Conservation (phyloP, 2,113 vertebrate genomes). For the Salvator merianae region DNA sequence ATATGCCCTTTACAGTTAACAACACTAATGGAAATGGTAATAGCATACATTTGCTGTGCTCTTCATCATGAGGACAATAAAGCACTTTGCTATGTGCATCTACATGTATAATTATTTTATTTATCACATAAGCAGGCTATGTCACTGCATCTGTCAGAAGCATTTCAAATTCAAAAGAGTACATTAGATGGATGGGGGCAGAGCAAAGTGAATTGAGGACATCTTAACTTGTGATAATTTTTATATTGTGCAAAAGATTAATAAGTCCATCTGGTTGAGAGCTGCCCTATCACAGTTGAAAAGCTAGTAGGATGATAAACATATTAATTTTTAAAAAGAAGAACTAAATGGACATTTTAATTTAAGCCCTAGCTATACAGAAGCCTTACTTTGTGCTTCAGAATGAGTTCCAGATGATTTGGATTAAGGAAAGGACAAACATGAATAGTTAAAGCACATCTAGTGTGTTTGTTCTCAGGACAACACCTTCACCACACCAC, state of each 20-base stretch:
- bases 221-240: background rate
- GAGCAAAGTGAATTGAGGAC: background rate
- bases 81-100: background rate
- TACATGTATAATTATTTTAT: background rate
- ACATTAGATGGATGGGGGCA: background rate
- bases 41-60: background rate
- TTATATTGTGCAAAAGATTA: background rate
- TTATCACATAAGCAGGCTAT: background rate
- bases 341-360: background rate
- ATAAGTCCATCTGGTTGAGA: background rate
- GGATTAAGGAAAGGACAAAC: too few relatives aligned
- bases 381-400: too few relatives aligned
- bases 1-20: background rate
- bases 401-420: too few relatives aligned
- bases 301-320: background rate
- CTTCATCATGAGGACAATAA: background rate
- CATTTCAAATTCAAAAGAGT: background rate
- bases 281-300: background rate
- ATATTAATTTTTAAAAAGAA: background rate
- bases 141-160: background rate
- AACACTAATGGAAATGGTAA: slow-evolving; percentile 3
- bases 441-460: too few relatives aligned
- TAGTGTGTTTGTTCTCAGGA: too few relatives aligned
- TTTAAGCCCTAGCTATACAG: background rate
- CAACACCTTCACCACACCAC: too few relatives aligned